Evolutionary conservation across 2,113 vertebrate genomes (phyloP).

Genomic region (Microcebus ravelobensis): DNA sequence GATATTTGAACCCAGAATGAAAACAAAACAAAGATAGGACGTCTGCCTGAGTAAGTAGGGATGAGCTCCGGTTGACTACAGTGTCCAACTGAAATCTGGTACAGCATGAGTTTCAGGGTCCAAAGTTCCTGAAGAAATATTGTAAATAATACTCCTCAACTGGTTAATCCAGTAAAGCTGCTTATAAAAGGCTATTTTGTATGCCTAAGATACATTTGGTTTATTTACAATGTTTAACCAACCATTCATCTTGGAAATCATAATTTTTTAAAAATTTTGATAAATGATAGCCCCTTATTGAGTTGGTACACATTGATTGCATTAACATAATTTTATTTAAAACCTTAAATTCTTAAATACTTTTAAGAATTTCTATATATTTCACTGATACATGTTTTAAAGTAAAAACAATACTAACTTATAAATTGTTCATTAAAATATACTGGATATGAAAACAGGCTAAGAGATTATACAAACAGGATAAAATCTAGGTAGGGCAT

Average conservation of each 20-base stretch:
- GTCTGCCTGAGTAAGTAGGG: not conserved
- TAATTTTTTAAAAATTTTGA: not conserved
- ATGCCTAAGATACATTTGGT: not conserved
- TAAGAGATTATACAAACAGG: not conserved
- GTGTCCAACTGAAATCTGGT: not conserved
- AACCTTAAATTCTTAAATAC: not conserved
- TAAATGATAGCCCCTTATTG: not conserved
- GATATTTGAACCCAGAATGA: not conserved
- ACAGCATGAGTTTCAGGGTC: not conserved
- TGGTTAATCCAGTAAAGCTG: not conserved
- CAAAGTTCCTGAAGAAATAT: not conserved
- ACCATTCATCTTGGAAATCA: not conserved
- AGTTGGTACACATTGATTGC: not conserved
- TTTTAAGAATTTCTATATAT: not conserved
- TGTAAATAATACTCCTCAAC: not conserved
- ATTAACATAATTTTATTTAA: slow-evolving; percentile 49
- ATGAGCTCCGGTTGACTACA: not conserved
- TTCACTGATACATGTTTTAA: not conserved
- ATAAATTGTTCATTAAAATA: not conserved
- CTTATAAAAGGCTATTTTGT: not conserved
- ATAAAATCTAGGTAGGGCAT: not conserved
- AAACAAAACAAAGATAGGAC: not conserved
- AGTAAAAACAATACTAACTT: not conserved
- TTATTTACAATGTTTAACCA: not conserved
- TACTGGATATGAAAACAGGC: not conserved